phyloP scores from a whole-genome alignment of 2,113 vertebrate species.

The Tychaedon coryphoeus region DNA sequence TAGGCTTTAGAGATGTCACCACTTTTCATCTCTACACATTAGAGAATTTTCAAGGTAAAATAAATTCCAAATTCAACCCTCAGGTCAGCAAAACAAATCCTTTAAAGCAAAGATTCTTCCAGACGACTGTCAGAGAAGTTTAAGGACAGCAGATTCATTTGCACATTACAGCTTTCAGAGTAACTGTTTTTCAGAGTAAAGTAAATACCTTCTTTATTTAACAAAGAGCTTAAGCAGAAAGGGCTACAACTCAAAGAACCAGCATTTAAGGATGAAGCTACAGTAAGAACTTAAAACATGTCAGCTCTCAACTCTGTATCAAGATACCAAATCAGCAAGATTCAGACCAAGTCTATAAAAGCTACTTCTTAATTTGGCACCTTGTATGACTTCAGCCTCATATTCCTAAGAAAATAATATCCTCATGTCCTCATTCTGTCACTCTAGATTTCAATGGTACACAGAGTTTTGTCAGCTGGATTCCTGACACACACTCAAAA shows the following conservation, averaged over 20 bases:
- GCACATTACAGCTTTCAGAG: neutral
- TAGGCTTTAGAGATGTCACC: neutral
- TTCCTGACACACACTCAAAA: neutral
- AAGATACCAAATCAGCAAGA: neutral
- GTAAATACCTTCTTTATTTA: neutral
- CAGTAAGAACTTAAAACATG: neutral
- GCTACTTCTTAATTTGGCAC: neutral
- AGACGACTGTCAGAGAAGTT: neutral
- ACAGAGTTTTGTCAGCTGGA: neutral
- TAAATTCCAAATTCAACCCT: neutral
- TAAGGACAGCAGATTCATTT: neutral
- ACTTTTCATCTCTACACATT: neutral
- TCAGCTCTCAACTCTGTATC: neutral
- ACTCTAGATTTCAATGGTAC: neutral
- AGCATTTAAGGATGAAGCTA: neutral
- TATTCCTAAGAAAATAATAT: neutral
- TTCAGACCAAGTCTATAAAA: neutral
- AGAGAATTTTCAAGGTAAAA: neutral
- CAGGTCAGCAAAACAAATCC: neutral
- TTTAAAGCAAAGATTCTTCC: neutral
- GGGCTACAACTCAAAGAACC: neutral
- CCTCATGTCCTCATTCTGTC: conserved; percentile 22
- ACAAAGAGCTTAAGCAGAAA: neutral
- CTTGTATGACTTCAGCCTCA: neutral
- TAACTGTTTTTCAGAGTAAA: neutral